Base-by-base conservation (phyloP, 2,797 vertebrate species). In the Dromococcyx pavoninus region DNA sequence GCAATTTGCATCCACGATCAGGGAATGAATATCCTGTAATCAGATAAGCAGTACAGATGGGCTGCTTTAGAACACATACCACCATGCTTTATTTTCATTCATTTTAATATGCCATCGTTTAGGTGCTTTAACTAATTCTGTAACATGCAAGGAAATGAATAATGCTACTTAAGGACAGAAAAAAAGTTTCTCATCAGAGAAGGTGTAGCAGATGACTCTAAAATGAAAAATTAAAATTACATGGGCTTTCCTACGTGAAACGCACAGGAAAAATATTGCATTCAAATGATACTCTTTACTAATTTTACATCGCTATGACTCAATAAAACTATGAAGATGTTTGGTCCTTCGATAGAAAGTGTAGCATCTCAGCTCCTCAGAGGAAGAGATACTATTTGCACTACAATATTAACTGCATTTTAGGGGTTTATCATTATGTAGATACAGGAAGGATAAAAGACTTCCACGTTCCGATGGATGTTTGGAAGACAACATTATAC, bases 231-330 rank as follows among this genome's bases (percentile, higher is more conserved):
- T n/a, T 30, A 37, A 54, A 74, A 60, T 62, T 18, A 60, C 5
- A 2, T 13, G 15, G 39, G 8, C 11, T 66, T 93, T 11, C 30
- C 50, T 50, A 30, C 19, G 1, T 3, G 25, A 41, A 82, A 46
- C 1, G 3, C 23, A 28, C 1, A 1, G 19, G 57, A 27, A 73
- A 78, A 94, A 39, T 2, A 12, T 18, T 58, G 30, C 4, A 1
- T 67, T 67, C 35, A 76, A 32, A 81, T 3, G 2, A 60, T 50
- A 6, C 23, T 25, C 27, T 57, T 62, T 4, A 54, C 53, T 53
- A 71, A 76, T 69, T 86, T 79, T 58, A 41, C 30, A 23, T 22
- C 30, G 13, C 12, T 17, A 9, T 32, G 39, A 50, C 19, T 58
- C 16, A 56, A 27, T 13, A 66, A 65, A 87, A 50, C 30, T 35